These are phyloP conservation scores for Pao palembangensis DNA, from an alignment of 2,113 vertebrate species.

Conservation along the genomic window DNA sequence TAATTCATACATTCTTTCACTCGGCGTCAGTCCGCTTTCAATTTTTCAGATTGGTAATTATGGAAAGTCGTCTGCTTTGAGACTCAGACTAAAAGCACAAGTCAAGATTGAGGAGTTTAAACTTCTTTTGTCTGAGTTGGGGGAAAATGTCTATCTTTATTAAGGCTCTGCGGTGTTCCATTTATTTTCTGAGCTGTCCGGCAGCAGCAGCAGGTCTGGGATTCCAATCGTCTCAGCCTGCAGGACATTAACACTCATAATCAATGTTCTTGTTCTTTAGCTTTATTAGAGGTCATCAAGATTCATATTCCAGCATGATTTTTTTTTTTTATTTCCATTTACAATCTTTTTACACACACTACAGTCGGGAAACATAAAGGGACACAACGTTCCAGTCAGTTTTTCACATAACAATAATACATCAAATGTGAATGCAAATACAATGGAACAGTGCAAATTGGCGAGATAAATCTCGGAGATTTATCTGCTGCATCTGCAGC, in stretches of 20 bases:
- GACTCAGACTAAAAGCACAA: constrained; percentile 62
- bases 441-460: too few relatives aligned
- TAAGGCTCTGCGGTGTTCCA: constrained; percentile 23
- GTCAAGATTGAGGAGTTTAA: constrained; percentile 62
- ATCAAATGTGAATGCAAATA: not conserved
- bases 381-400: too few relatives aligned
- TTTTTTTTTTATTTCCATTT: not conserved
- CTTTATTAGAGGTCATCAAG: too few relatives aligned
- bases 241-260: constrained; percentile 1
- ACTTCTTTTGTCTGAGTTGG: constrained; percentile 55
- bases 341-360: not conserved
- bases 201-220: constrained; percentile 9
- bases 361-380: too few relatives aligned
- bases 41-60: constrained; percentile 68
- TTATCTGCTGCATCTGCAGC: constrained; percentile 8
- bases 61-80: constrained; percentile 60
- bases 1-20: constrained; percentile 75
- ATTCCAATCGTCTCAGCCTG: constrained; percentile 15
- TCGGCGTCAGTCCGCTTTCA: constrained; percentile 30
- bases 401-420: too few relatives aligned
- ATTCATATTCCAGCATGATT: not conserved
- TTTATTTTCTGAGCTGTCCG: constrained; percentile 44
- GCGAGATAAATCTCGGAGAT: constrained; percentile 6
- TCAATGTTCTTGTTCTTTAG: too few relatives aligned
- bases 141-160: constrained; percentile 38